phyloP scores from a whole-genome alignment of 2,797 vertebrate species.

The Otolemur crassicaudatus region DNA sequence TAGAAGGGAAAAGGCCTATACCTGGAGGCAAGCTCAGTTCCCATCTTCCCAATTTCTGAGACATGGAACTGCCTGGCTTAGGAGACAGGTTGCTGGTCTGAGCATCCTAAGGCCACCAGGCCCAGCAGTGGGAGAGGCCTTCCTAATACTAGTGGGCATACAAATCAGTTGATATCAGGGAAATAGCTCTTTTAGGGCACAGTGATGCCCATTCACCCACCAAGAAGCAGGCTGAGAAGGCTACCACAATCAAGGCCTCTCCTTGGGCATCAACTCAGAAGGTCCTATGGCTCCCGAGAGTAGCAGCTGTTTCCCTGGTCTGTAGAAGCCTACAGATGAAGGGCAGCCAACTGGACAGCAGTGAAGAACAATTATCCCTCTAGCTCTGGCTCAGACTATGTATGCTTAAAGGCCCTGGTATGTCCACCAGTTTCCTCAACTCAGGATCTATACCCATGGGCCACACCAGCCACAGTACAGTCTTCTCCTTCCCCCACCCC shows the following conservation, averaged over 20 bases:
- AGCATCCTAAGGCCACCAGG: background rate
- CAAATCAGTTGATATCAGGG: background rate
- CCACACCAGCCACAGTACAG: background rate
- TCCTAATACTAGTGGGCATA: background rate
- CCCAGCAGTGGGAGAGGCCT: background rate
- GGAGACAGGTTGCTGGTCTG: background rate
- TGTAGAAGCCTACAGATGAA: constrained; percentile 9
- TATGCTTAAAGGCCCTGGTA: background rate
- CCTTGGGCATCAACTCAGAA: background rate
- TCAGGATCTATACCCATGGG: background rate
- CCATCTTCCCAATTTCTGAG: background rate
- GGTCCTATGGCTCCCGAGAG: background rate
- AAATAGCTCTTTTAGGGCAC: background rate
- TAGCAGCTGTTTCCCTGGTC: background rate
- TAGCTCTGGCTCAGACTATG: background rate
- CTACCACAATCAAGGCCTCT: background rate
- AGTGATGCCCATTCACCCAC: background rate
- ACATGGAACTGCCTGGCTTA: background rate
- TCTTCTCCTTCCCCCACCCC: background rate
- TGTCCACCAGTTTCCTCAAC: background rate
- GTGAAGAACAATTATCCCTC: background rate
- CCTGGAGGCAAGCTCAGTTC: background rate
- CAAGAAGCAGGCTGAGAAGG: background rate
- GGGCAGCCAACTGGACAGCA: background rate
- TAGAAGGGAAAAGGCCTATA: background rate